phyloP scores from a whole-genome alignment of 2,113 vertebrate genomes.

The Oriolus oriolus region DNA sequence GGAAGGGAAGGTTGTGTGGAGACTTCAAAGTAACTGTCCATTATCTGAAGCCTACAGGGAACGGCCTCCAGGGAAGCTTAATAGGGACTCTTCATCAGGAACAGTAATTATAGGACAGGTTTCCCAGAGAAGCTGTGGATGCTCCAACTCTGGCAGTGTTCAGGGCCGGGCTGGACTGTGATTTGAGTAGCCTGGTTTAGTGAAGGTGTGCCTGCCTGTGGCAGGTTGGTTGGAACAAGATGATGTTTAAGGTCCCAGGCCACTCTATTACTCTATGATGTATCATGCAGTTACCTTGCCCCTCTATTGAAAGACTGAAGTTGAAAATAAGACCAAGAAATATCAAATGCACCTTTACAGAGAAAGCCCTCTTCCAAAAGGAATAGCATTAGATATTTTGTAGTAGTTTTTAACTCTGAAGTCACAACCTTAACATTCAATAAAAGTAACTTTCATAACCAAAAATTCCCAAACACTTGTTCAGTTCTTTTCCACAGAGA shows the following conservation, averaged over 20 bases:
- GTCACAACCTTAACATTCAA: background rate
- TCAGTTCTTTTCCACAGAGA: background rate
- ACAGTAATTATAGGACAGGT: background rate
- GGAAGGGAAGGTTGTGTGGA: background rate
- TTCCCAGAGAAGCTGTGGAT: background rate
- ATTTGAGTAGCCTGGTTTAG: background rate
- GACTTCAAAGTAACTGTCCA: background rate
- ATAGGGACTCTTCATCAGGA: background rate
- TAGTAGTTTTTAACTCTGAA: background rate
- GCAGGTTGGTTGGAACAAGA: fast-evolving
- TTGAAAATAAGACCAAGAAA: background rate
- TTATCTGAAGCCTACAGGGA: background rate
- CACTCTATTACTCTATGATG: background rate
- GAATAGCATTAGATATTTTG: background rate
- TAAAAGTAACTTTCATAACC: background rate
- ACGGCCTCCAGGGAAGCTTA: background rate
- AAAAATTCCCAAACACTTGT: background rate
- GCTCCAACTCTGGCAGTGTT: background rate
- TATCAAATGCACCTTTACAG: background rate
- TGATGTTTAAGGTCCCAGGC: background rate
- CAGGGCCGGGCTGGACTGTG: background rate
- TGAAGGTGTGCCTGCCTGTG: background rate
- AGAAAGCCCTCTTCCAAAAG: background rate
- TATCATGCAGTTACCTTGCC: background rate
- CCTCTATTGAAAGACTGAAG: background rate